Base-by-base conservation (phyloP, 2,888 invertebrate species). In the Folsomia manolachei region DNA sequence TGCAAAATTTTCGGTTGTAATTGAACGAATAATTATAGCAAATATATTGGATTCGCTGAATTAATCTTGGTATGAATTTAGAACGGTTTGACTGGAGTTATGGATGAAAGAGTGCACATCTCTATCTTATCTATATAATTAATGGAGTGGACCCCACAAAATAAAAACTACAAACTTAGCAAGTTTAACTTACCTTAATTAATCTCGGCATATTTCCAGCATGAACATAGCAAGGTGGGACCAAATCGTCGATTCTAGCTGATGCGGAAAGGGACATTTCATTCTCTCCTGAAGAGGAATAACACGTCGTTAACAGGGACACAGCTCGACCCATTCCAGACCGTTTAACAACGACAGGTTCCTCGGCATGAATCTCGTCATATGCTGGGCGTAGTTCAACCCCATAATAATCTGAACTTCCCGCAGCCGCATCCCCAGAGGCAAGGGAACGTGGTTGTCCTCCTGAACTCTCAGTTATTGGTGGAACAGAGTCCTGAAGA, bases 191-290 rank as follows among this genome's bases (percentile, higher is more conserved):
- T 82, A 88, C 88, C 85, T 88, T 87, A 75, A 89, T 87, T 24
- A 88, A 83, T 76, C 87, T 86, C 62, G 86, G 84, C 80, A 88
- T 87, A 77, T 87, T 86, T 78, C 87, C 86, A 68, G 87, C 86
- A 24, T 86, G 84, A 63, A 86, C 85, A 81, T 87, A 87, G 77
- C 86, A 86, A 0, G 88, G 87, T 1, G 89, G 88, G 7, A 89
- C 84, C 79, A 87, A 87, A 74, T 86, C 85, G 52, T 87, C 85
- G 71, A 88, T 83, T 71, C 82, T 78, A 2, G 79, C 79, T 39
- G 86, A 84, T 23, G 85, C 83, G 27, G 85, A 84, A 79, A 85
- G 80, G 74, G 85, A 82, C 63, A 84, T 84, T 71, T 83, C 84
- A 74, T 84, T 83, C 71, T 82, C 80, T 68, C 82, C 82, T 27